Evolutionary conservation across 2,113 vertebrate species (phyloP).

Genomic region (Procavia capensis): DNA sequence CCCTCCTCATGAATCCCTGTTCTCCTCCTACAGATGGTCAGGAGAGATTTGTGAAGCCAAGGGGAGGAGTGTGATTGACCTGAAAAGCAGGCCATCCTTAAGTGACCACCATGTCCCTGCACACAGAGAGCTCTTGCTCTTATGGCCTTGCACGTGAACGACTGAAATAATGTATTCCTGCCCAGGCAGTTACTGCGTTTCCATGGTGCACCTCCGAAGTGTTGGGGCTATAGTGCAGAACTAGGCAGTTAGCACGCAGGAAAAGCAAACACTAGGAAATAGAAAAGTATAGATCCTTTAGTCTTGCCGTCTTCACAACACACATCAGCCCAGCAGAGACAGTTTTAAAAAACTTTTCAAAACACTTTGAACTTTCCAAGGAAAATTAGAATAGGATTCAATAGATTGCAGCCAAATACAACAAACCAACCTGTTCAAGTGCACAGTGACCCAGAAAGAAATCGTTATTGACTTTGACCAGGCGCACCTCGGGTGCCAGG

Average conservation of each 20-base stretch:
- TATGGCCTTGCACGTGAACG: not conserved
- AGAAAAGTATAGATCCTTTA: not conserved
- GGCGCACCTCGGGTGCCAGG: not conserved
- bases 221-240: too few relatives aligned
- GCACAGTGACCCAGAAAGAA: not conserved
- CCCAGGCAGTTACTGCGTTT: not conserved
- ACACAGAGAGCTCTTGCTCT: not conserved
- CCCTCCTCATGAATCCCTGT: not conserved
- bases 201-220: rapidly evolving
- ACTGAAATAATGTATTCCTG: not conserved
- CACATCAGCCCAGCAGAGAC: not conserved
- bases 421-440: not conserved
- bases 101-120: too few relatives aligned
- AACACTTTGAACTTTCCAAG: not conserved
- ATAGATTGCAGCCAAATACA: not conserved
- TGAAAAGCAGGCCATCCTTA: rapidly evolving
- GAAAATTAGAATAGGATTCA: too few relatives aligned
- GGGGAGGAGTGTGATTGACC: not conserved
- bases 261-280: too few relatives aligned
- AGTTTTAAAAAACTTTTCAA: not conserved
- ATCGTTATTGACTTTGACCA: not conserved
- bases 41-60: not conserved
- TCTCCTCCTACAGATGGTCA: not conserved
- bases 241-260: too few relatives aligned
- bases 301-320: not conserved